phyloP scores from a whole-genome alignment of 2,888 invertebrate species.

The Cheilosia variabilis region DNA sequence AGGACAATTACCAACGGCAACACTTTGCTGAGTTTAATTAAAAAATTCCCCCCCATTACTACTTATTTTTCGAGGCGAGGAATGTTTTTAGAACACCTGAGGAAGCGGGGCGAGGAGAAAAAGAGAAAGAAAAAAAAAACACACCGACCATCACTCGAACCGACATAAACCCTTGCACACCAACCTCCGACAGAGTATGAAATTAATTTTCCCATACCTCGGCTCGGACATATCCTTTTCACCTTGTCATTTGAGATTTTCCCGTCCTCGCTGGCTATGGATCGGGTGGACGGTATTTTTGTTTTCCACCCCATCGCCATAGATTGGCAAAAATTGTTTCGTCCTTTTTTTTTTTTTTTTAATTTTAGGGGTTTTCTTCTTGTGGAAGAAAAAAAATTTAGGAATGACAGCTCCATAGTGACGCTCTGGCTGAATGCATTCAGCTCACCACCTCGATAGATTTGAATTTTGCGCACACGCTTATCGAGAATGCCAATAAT shows the following conservation, averaged over 20 bases:
- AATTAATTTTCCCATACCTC: constrained; percentile 70
- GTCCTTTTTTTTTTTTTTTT: constrained; percentile 4
- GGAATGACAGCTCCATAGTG: constrained; percentile 26
- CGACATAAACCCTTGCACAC: constrained; percentile 55
- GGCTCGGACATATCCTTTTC: constrained; percentile 70
- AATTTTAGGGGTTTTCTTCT: constrained; percentile 41
- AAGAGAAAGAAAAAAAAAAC: constrained; percentile 24
- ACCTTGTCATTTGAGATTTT: constrained; percentile 73
- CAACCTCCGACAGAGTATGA: constrained; percentile 71
- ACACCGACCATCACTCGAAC: constrained; percentile 41
- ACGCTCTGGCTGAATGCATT: constrained; percentile 31
- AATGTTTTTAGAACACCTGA: constrained; percentile 68
- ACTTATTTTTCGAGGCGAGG: constrained; percentile 29
- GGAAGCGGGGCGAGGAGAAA: neutral
- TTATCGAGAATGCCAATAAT: constrained; percentile 57
- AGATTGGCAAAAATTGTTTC: constrained; percentile 18
- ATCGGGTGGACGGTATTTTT: constrained; percentile 37
- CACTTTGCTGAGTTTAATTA: constrained; percentile 73
- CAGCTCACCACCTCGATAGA: neutral
- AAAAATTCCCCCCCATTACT: constrained; percentile 63
- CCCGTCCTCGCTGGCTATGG: constrained; percentile 47
- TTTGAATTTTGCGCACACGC: neutral
- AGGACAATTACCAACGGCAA: constrained; percentile 70
- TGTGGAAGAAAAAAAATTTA: constrained; percentile 18
- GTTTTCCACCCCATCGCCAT: constrained; percentile 2